Evolutionary conservation across 2,888 invertebrate species (phyloP), one percentile per base, ranked within the genome.

Genomic region (Lasioglossum pauxillum): DNA sequence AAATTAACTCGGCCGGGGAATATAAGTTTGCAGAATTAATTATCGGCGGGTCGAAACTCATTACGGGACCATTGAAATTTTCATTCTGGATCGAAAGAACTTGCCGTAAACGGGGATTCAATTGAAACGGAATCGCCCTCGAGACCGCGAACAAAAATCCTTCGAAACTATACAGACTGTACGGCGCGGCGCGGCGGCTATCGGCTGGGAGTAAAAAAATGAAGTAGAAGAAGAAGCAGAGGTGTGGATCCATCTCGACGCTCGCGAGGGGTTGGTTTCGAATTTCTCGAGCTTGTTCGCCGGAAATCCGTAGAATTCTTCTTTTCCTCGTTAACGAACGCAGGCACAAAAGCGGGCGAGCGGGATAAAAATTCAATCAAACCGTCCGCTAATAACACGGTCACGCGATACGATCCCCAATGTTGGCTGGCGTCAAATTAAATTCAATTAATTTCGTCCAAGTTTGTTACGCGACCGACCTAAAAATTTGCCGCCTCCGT

Each of bases 21-120:
- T 90, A 90, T 89, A 90, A 87, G 89, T 87, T 89, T 78, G 85
- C 80, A n/a, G 78, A 87, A 90, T 90, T 90, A 87, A 90, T 90
- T 85, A 89, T 86, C 82, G 84, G 84, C 82, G 76, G 84, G 74
- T 80, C 46, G 64, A 53, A 87, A 87, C 83, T 85, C 90, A 82
- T 90, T 87, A 88, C 83, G 71, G 72, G 87, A 85, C 86, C 85
- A 86, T 89, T 83, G 80, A 90, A 90, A 90, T 90, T 86, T 89
- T 90, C 88, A 86, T 88, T 69, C 35, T 38, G 38, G 69, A 49
- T 69, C 75, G 84, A 78, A 81, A 80, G 86, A 89, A 89, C 87
- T 49, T 71, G 31, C 74, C 31, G 31, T 49, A 38, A 49, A 83
- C 69, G 69, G 23, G 23, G 81, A 79, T 84, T 41, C 64, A 84